phyloP scores from a whole-genome alignment of 2,113 vertebrate genomes.

The Nibea coibor region DNA sequence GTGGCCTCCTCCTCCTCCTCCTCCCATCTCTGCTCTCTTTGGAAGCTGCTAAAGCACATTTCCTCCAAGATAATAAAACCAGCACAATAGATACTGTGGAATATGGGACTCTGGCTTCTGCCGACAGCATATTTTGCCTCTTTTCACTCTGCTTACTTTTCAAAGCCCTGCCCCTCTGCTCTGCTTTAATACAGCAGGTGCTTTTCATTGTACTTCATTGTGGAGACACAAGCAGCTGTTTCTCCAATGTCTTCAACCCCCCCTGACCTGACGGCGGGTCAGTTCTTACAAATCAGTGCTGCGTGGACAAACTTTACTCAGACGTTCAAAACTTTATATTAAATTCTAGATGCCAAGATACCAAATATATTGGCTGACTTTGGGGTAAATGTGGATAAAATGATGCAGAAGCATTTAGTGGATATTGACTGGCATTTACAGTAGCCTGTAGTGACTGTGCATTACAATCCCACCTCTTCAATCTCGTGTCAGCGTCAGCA shows the following conservation, averaged over 20 bases:
- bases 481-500: no score
- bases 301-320: neutral
- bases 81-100: constrained; percentile 44
- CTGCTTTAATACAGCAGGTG: constrained; percentile 21
- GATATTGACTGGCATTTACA: no score
- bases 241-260: neutral
- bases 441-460: no score
- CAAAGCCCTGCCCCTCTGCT: neutral
- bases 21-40: constrained; percentile 30
- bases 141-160: constrained; percentile 30
- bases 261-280: neutral
- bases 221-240: neutral
- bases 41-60: constrained; percentile 53
- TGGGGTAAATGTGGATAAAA: neutral
- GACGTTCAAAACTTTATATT: constrained; percentile 2
- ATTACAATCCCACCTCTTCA: no score
- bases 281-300: neutral
- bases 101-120: constrained; percentile 41
- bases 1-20: constrained; percentile 29
- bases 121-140: constrained; percentile 24
- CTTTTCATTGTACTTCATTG: constrained; percentile 34
- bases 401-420: neutral
- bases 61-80: constrained; percentile 55
- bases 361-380: neutral
- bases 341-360: neutral